Evolutionary conservation across 2,888 invertebrate species (phyloP).

Genomic region (Latrodectus hesperus): DNA sequence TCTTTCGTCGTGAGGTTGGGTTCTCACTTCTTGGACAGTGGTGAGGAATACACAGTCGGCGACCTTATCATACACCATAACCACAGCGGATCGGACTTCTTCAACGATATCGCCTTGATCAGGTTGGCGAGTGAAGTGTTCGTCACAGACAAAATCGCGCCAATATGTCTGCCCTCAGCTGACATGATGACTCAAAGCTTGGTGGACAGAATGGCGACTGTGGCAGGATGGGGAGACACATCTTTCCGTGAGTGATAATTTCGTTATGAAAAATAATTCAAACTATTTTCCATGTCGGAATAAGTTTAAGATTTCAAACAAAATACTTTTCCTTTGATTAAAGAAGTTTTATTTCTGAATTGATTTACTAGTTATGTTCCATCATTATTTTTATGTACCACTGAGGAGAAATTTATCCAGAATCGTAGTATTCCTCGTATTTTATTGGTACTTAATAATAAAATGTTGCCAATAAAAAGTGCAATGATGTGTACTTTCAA

Average conservation of each 20-base stretch:
- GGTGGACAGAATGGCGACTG: conserved; percentile 40
- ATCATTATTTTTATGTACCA: too few species aligned
- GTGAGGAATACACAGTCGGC: conserved; percentile 57
- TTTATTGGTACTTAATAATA: too few species aligned
- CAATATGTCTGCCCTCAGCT: conserved; percentile 45
- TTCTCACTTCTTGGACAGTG: conserved; percentile 32
- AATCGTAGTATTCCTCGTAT: too few species aligned
- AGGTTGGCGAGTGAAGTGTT: conserved; percentile 40
- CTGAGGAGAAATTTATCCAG: too few species aligned
- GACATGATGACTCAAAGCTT: conserved; percentile 11
- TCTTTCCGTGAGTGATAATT: conserved; percentile 38
- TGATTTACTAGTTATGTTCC: too few species aligned
- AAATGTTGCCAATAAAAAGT: too few species aligned
- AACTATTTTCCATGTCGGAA: too few species aligned
- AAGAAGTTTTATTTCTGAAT: too few species aligned
- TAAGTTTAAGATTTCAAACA: too few species aligned
- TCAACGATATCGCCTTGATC: conserved; percentile 62
- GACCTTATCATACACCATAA: conserved; percentile 40
- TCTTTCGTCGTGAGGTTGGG: conserved; percentile 58
- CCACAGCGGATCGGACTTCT: conserved; percentile 43
- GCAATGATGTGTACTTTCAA: too few species aligned
- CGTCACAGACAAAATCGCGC: conserved; percentile 45
- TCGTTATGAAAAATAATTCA: not conserved
- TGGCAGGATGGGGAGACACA: conserved; percentile 61
- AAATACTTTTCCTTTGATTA: too few species aligned